Base-by-base conservation (phyloP, 37 sponge, comb jelly and placozoan genomes). In the Axinella damicornis region DNA sequence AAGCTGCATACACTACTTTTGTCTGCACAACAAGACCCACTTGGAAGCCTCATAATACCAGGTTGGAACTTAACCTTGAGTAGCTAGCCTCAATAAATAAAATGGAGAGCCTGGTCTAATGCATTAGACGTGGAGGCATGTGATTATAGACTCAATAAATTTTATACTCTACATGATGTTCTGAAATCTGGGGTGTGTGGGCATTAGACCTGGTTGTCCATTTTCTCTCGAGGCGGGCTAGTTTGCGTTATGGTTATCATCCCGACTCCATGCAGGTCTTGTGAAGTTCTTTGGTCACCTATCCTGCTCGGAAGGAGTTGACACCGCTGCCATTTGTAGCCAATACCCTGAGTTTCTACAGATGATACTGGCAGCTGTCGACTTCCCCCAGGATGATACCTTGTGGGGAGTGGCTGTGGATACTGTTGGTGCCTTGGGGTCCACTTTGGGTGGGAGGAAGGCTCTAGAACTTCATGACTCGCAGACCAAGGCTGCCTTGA, bases 201-300 rank as follows among this genome's bases (percentile, higher is more conserved):
- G n/a, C n/a, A n/a, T n/a, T n/a, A n/a, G n/a, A n/a, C n/a, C n/a
- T n/a, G n/a, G n/a, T n/a, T n/a, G n/a, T n/a, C n/a, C n/a, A n/a
- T n/a, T n/a, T n/a, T n/a, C n/a, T n/a, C n/a, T n/a, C n/a, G n/a
- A n/a, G n/a, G n/a, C n/a, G n/a, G n/a, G n/a, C n/a, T n/a, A n/a
- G n/a, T n/a, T n/a, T n/a, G n/a, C n/a, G n/a, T n/a, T n/a, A n/a
- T n/a, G n/a, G n/a, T n/a, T n/a, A n/a, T 12, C 9, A 12, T 46
- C 9, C 46, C 6, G 9, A 46, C 46, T 46, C 39, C 25, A 24
- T 60, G 38, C 78, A 93, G 93, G 89, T 52, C 21, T 89, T 27
- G 28, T 93, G 37, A 93, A 93, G 40, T 93, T 88, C 78, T 93
- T 88, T 82, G 89, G 86, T n/a, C 69, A 78, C 66, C n/a, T 88